Evolutionary conservation across 2,113 vertebrate species (phyloP).

Genomic region (Pluvianellus socialis): DNA sequence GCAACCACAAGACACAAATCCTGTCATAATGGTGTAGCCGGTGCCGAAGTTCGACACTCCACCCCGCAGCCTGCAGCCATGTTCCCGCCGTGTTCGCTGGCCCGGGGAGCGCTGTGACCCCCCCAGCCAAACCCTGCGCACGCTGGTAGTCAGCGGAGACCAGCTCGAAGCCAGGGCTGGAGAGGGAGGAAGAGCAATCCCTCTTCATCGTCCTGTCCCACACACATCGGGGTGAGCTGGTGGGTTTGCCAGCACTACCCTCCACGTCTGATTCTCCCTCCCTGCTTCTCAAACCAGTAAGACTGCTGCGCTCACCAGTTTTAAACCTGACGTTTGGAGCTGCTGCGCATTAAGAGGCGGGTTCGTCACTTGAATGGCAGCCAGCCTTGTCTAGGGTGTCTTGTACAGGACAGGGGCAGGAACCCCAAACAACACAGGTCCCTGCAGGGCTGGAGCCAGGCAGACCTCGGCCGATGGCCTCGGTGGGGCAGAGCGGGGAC

Average conservation of each 20-base stretch:
- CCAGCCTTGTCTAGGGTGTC: background rate
- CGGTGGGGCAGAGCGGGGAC: background rate
- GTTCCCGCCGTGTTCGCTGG: fast-evolving
- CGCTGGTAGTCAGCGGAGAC: background rate
- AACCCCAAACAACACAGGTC: background rate
- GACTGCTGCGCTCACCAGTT: background rate
- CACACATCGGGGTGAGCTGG: fast-evolving
- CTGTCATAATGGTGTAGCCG: background rate
- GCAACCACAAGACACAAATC: background rate
- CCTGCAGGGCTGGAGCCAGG: background rate
- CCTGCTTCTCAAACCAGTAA: background rate
- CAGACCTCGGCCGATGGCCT: background rate
- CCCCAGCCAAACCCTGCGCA: background rate
- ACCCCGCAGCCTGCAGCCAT: background rate
- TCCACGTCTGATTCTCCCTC: background rate
- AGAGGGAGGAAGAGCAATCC: background rate
- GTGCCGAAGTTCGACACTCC: background rate
- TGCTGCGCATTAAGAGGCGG: background rate
- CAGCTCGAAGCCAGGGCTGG: background rate
- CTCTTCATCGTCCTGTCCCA: background rate
- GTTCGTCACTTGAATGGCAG: background rate
- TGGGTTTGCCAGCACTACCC: background rate
- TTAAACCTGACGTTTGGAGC: background rate
- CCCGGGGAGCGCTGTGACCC: background rate
- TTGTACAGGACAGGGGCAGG: background rate